Evolutionary conservation across 2,797 vertebrate genomes (phyloP).

Genomic region (Rallus crepitans): DNA sequence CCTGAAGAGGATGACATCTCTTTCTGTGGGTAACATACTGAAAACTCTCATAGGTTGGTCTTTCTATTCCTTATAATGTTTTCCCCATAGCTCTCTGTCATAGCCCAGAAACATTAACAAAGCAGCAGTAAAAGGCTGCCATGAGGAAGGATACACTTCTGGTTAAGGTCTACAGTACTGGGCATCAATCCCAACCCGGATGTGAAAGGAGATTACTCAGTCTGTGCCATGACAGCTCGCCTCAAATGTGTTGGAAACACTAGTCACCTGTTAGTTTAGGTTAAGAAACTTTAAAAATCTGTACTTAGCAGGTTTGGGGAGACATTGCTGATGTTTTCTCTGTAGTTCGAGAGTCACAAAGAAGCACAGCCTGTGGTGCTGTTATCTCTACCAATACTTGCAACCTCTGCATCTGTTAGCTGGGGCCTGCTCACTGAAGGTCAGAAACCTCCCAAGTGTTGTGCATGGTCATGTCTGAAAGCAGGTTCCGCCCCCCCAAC

Average conservation of each 20-base stretch:
- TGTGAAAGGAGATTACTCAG: background rate
- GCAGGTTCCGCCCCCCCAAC: background rate
- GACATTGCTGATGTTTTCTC: background rate
- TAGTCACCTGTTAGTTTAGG: background rate
- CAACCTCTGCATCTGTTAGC: background rate
- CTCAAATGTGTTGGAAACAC: background rate
- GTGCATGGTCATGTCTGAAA: background rate
- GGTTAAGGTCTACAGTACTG: background rate
- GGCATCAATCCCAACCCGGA: background rate
- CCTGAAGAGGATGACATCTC: background rate
- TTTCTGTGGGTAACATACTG: background rate
- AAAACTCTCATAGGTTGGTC: background rate
- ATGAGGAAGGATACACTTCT: background rate
- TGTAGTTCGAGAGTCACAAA: background rate
- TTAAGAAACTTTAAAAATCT: background rate
- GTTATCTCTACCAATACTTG: rapidly evolving
- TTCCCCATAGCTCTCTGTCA: background rate
- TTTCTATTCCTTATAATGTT: background rate
- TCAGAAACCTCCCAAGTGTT: background rate
- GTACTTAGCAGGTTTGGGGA: background rate
- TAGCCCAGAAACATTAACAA: background rate
- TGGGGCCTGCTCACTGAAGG: background rate
- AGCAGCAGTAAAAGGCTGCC: background rate
- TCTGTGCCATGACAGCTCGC: background rate
- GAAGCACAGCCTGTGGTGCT: rapidly evolving